Base-by-base conservation (phyloP, 2,888 invertebrate species). In the Tipula lateralis region DNA sequence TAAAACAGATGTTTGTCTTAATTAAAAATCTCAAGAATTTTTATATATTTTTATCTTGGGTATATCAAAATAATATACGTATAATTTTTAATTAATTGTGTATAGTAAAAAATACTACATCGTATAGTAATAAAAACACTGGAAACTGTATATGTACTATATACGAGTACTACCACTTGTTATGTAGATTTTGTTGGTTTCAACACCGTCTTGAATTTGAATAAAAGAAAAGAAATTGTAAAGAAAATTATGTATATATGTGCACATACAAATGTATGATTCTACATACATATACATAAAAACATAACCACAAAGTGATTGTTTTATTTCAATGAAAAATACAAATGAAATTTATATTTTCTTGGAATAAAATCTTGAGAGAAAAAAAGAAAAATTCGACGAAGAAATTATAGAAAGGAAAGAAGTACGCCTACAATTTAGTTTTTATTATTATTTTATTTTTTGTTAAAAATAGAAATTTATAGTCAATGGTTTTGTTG, bases 1-100 rank as follows among this genome's bases (percentile, higher is more conserved):
- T 66, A 66, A 66, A 66, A 66, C 66, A 66, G 66, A 66, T 66
- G 66, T 66, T 44, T 66, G 66, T 66, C 66, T 66, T 66, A 66
- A 66, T 66, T 66, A 24, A 66, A 66, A 66, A 66, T 66, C 66
- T 66, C 24, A 66, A 66, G 66, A 66, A 66, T 66, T 66, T 66
- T 50, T 50, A 50, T 50, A n/a, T 16, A 50, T 16, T 50, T 50
- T 9, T 66, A 66, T 66, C 66, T 66, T 66, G 66, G 19, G 66
- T 66, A 66, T 24, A 66, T 66, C 19, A 50, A 50, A 50, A 50
- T 50, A 50, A 16, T 50, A 7, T 50, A 16, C 16, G 44, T 50
- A 66, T 66, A 66, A 66, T 24, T 66, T 12, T 66, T 66, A 66
- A 66, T 66, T 66, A 66, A 66, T 66, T 66, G 24, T 66, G 66